Conservation (phyloP, 2,888 invertebrate genomes). For the Epinotia nisella region DNA sequence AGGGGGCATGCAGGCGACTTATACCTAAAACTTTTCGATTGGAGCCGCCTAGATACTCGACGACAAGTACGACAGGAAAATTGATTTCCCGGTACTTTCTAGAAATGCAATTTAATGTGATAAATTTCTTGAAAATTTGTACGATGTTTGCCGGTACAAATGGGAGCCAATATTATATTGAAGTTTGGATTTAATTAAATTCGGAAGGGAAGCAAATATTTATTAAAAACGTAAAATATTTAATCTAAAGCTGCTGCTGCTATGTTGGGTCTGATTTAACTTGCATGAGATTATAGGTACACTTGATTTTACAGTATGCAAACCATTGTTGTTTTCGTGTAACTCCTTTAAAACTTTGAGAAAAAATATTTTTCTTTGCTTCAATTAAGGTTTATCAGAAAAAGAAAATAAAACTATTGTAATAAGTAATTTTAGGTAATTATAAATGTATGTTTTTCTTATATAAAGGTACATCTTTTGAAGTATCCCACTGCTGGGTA, state of each 20-base stretch:
- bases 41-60: constrained; percentile 58
- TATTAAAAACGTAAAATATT: background rate
- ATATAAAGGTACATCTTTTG: no score
- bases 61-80: constrained; percentile 56
- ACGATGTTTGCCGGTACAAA: constrained; percentile 13
- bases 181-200: constrained; percentile 14
- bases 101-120: constrained; percentile 42
- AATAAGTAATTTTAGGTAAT: no score
- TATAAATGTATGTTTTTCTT: no score
- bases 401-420: no score
- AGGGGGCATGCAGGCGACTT: constrained; percentile 52
- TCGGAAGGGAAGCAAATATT: constrained; percentile 6
- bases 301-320: no score
- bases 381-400: no score
- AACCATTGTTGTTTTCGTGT: no score
- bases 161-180: constrained; percentile 26
- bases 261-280: background rate
- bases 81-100: constrained; percentile 69
- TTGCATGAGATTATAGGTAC: background rate
- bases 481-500: no score
- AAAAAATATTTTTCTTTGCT: no score
- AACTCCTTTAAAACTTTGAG: no score
- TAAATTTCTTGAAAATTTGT: constrained; percentile 36
- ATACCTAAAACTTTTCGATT: constrained; percentile 48
- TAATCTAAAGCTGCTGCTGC: no score